Percentiles rank a stretch among this genome's conserved stretches.
phyloP scores from a whole-genome alignment of 2,113 vertebrate genomes.

The Pygoscelis adeliae region DNA sequence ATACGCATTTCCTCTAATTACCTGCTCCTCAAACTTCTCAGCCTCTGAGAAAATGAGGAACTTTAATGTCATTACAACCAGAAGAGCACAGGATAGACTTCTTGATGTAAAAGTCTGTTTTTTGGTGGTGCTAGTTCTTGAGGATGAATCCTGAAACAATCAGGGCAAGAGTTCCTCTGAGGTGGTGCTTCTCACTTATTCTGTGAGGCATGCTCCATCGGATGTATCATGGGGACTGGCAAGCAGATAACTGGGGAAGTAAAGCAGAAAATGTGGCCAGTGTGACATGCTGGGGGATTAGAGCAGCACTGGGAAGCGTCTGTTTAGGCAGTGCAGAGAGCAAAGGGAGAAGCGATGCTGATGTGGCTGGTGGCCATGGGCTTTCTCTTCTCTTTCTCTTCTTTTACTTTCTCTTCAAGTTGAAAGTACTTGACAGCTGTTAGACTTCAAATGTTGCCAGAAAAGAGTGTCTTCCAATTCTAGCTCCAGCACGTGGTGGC shows the following conservation, averaged over 20 bases:
- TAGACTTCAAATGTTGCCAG: neutral
- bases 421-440: neutral
- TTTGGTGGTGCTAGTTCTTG: neutral
- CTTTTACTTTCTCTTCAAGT: neutral
- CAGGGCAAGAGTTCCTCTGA: neutral
- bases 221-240: neutral
- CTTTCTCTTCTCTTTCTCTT: neutral
- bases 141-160: neutral
- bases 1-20: neutral
- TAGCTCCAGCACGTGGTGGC: neutral
- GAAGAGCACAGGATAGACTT: neutral
- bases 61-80: neutral
- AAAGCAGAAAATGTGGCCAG: neutral
- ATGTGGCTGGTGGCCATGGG: neutral
- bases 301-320: neutral
- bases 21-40: neutral
- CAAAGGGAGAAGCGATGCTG: neutral
- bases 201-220: neutral
- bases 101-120: neutral
- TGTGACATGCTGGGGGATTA: neutral
- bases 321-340: neutral
- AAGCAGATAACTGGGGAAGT: neutral
- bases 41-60: neutral
- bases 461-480: neutral
- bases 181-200: neutral